Evolutionary conservation across 2,888 invertebrate genomes (phyloP), one percentile per base, ranked within the genome.

Genomic region (Philhelius pedissequus): DNA sequence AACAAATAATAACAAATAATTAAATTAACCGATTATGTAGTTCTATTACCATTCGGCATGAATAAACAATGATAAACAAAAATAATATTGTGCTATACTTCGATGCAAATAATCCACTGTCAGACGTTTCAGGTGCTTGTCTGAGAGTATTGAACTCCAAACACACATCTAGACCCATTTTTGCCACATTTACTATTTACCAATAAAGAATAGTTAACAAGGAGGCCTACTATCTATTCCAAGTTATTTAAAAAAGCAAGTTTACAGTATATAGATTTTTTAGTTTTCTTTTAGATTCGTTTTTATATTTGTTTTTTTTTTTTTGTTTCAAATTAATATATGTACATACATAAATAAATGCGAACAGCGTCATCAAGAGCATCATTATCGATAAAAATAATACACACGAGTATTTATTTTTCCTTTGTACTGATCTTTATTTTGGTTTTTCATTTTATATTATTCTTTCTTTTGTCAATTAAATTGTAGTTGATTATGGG

Each of bases 311-410:
- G 6, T 13, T 13, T 7, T 22, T 4, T 48, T 8, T 25, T 50
- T 25, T 15, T 27, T 27, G 20, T 54, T 40, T n/a, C n/a, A 18
- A 60, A 60, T 27, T 43, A 18, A 43, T 60, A 6, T 25, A n/a
- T n/a, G n/a, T n/a, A n/a, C n/a, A n/a, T n/a, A n/a, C n/a, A n/a
- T n/a, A n/a, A n/a, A n/a, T n/a, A n/a, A 60, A 60, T 62, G 45
- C 45, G 32, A 64, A 45, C 45, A 20, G n/a, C 64, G 64, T 64
- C 64, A 64, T 48, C 45, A 48, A 5, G 4, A 48, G 7, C 64
- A 45, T 45, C 64, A 64, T 48, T 48, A 20, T 32, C 20, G 43
- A 32, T 48, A 45, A 11, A 45, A 64, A 64, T 45, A 64, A 30
- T 32, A 22, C 45, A 27, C 45, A 45, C 64, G 43, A 45, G 32